phyloP scores from a whole-genome alignment of 2,888 invertebrate genomes.

The Biston betularia region DNA sequence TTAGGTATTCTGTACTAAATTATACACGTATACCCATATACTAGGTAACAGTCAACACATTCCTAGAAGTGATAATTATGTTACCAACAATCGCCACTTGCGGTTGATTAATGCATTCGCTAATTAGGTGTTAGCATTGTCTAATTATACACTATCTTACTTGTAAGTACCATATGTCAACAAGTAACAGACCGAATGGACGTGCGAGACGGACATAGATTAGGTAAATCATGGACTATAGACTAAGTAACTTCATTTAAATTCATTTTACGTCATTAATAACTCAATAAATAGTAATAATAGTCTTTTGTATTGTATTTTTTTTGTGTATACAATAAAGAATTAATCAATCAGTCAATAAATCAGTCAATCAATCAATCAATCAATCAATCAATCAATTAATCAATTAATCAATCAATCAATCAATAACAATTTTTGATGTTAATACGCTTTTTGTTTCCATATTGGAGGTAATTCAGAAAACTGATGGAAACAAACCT shows the following conservation, averaged over 20 bases:
- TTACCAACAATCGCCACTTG: slow-evolving; percentile 56
- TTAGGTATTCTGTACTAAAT: no score
- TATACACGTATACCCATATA: background rate
- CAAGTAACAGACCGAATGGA: slow-evolving; percentile 16
- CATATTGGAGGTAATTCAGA: no score
- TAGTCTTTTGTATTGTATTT: no score
- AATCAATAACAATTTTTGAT: background rate
- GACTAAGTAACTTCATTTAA: background rate
- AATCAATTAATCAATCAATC: no score
- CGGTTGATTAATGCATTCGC: slow-evolving; percentile 67
- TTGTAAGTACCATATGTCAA: slow-evolving; percentile 16
- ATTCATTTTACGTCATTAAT: background rate
- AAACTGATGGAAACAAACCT: no score
- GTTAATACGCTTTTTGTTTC: no score
- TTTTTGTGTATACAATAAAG: no score
- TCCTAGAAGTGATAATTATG: slow-evolving; percentile 60
- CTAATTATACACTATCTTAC: slow-evolving; percentile 9
- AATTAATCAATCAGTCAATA: no score
- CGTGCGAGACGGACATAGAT: background rate
- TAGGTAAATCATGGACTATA: background rate
- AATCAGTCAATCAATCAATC: no score
- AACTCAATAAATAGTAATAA: no score
- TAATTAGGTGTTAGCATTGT: slow-evolving; percentile 60
- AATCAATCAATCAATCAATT: no score
- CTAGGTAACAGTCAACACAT: slow-evolving; percentile 38